phyloP scores from a whole-genome alignment of 2,113 vertebrate species.

The Willisornis vidua region DNA sequence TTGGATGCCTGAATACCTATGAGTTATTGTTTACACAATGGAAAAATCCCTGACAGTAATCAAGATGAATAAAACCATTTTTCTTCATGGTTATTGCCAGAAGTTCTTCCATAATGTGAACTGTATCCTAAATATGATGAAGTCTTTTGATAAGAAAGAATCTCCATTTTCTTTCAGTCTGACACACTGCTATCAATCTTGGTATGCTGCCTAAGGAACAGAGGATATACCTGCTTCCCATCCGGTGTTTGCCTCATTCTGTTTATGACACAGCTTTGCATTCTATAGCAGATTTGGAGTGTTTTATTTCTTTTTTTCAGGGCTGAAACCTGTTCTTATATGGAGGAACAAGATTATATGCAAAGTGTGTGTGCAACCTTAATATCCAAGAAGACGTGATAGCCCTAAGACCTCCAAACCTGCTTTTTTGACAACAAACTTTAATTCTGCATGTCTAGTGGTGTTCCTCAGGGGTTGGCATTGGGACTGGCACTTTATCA shows the following conservation, averaged over 20 bases:
- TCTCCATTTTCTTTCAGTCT: conserved; percentile 4
- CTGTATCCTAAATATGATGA: not conserved
- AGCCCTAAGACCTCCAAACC: not conserved
- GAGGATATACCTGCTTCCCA: not conserved
- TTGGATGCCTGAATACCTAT: not conserved
- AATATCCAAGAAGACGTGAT: not conserved
- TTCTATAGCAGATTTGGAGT: not conserved
- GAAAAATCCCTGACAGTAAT: conserved; percentile 14
- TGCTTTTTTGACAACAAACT: not conserved
- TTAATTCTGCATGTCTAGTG: not conserved
- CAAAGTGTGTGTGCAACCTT: not conserved
- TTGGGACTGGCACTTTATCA: not conserved
- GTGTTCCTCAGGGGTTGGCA: not conserved
- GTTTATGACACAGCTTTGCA: not conserved
- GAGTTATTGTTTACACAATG: not conserved
- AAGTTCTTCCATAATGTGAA: conserved; percentile 14
- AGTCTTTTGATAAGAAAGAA: not conserved
- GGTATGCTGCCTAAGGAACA: not conserved
- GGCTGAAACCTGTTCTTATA: not conserved
- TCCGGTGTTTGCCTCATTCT: not conserved
- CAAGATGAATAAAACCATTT: not conserved
- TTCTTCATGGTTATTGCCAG: not conserved
- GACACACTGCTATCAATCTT: not conserved
- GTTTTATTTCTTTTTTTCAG: not conserved
- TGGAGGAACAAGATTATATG: not conserved